These are phyloP conservation scores for Manis pentadactyla DNA, from an alignment of 2,797 vertebrate genomes.

Conservation along the genomic window DNA sequence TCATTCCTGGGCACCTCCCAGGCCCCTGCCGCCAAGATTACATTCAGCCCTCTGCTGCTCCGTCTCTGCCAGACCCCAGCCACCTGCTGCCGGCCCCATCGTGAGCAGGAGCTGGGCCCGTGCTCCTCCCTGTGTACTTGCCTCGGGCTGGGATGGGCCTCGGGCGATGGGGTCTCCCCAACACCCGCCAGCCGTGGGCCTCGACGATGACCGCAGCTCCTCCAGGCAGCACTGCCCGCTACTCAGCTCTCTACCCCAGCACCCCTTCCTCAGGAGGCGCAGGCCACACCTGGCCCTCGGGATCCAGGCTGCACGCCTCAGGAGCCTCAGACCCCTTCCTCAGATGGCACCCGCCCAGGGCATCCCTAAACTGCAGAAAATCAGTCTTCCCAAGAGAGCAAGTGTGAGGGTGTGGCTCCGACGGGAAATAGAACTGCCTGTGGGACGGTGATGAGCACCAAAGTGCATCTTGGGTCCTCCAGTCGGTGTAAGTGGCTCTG, in stretches of 20 bases:
- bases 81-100: background rate
- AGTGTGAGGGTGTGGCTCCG: too few species aligned
- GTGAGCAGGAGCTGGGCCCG: background rate
- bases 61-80: rapidly evolving
- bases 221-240: too few species aligned
- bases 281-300: too few species aligned
- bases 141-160: background rate
- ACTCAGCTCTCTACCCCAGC: background rate
- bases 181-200: background rate
- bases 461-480: too few species aligned
- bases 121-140: rapidly evolving
- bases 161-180: background rate
- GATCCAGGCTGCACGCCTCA: background rate
- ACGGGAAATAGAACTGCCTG: background rate
- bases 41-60: background rate
- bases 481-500: too few species aligned
- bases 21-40: background rate
- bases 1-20: too few species aligned
- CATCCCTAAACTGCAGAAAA: background rate
- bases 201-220: background rate
- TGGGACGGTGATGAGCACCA: too few species aligned
- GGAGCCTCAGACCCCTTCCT: background rate
- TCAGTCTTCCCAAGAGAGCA: background rate
- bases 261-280: background rate
- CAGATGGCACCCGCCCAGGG: background rate